Conservation (phyloP, 2,113 vertebrate species). For the Malurus cyaneus region DNA sequence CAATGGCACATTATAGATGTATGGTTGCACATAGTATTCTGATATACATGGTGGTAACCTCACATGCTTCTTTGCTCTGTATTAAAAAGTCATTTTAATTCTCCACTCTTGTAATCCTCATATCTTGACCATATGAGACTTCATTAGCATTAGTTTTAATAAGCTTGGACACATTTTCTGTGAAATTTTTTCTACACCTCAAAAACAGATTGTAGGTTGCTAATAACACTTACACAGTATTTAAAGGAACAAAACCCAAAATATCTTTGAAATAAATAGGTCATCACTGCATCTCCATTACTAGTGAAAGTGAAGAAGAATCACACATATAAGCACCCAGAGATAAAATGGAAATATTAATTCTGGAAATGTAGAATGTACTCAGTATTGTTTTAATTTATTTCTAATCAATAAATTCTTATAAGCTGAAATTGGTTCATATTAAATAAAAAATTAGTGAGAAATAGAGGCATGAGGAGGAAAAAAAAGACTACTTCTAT, state of each 20-base stretch:
- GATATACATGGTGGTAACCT: background rate
- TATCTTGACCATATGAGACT: background rate
- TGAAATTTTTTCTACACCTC: background rate
- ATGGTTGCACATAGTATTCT: background rate
- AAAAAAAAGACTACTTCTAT: accelerated
- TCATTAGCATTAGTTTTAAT: background rate
- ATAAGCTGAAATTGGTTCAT: background rate
- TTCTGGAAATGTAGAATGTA: background rate
- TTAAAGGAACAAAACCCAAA: background rate
- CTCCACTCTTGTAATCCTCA: background rate
- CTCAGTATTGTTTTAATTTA: background rate
- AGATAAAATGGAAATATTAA: background rate
- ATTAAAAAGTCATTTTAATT: background rate
- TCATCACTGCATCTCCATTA: background rate
- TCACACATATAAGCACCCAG: background rate
- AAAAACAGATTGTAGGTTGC: background rate
- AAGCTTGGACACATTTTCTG: background rate
- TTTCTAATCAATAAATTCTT: background rate
- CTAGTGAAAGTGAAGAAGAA: background rate
- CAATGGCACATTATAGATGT: background rate
- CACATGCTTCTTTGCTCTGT: background rate
- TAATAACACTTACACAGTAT: background rate
- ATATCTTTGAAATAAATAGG: background rate
- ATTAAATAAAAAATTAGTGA: background rate
- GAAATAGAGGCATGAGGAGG: background rate